Base-by-base conservation (phyloP, 2,888 invertebrate species). In the Diaprepes abbreviatus region DNA sequence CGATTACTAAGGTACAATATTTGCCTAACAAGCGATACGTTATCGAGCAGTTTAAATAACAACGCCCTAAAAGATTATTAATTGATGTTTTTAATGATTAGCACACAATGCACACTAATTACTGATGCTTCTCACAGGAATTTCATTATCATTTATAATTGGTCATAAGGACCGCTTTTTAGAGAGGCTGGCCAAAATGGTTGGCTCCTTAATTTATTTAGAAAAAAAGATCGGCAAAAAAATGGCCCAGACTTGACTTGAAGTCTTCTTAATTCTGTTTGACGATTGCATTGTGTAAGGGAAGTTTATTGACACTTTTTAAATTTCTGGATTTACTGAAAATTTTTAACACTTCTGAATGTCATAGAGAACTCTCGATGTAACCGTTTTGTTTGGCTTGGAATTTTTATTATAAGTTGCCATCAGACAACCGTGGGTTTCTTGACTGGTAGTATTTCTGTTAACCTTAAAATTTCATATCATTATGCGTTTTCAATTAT, bases 81-180 rank as follows among this genome's bases (percentile, higher is more conserved):
- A 65, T 57, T 57, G 68, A 68, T 58, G 63, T 40, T 68, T 40
- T 63, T 50, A 63, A 45, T 58, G 58, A 68, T 68, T 68, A 58
- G 62, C 68, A 68, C 68, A 68, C 68, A 68, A 68, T 68, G 58
- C 68, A 33, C 58, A 52, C 68, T 68, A 68, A 68, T 68, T 68
- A 68, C 50, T 55, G 68, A 68, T 68, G 55, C 63, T 63, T 67
- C 67, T 60, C 55, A 28, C 50, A 62, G 14, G 63, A 57, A 68
- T 68, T 63, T 55, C 63, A 68, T 68, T 68, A 62, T 54, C 63
- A 68, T 68, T 68, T 63, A 58, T 68, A 68, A 68, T 68, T 68
- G 68, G 63, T 60, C 63, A 52, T 57, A 52, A 24, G 17, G 68
- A 58, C 63, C 63, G 58, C 62, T 68, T 68, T 66, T 68, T 67